phyloP scores from a whole-genome alignment of 92 coral and sea anemone species.

The Paragorgia papillata region DNA sequence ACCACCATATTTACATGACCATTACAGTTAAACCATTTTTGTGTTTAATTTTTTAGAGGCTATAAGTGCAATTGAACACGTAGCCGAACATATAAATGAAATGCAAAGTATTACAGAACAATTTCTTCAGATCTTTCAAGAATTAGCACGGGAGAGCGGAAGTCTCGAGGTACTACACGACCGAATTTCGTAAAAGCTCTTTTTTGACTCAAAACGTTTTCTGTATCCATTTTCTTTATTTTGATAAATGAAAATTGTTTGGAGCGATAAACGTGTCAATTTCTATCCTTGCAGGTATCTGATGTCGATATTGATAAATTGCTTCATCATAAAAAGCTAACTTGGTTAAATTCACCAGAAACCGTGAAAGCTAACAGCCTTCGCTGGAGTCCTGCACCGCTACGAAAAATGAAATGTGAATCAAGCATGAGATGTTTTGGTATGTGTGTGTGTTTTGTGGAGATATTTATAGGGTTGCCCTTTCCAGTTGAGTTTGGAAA shows the following conservation, averaged over 20 bases:
- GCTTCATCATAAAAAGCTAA: constrained; percentile 85
- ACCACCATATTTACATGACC: too few relatives aligned
- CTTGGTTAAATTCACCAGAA: constrained; percentile 97
- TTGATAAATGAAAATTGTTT: too few relatives aligned
- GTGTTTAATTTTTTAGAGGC: constrained; percentile 70
- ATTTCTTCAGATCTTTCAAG: constrained; percentile 84
- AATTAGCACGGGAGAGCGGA: constrained; percentile 65
- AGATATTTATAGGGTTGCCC: too few relatives aligned
- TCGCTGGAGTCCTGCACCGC: constrained; percentile 75
- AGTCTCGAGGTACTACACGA: constrained; percentile 69
- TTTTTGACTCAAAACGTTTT: too few relatives aligned
- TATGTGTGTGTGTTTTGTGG: constrained; percentile 44
- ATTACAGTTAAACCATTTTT: too few relatives aligned
- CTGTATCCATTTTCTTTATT: too few relatives aligned
- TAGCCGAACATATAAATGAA: constrained; percentile 94
- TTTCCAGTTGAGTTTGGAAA: too few relatives aligned
- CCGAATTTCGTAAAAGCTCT: not conserved
- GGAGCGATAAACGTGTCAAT: not conserved
- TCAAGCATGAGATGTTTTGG: constrained; percentile 82
- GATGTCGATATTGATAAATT: constrained; percentile 93
- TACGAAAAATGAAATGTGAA: constrained; percentile 66
- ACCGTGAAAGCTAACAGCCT: constrained; percentile 69
- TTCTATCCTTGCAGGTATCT: constrained; percentile 63
- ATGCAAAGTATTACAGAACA: constrained; percentile 97
- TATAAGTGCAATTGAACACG: constrained; percentile 87